Base-by-base conservation (phyloP, 2,113 vertebrate genomes). In the Notarius quadriscutis region DNA sequence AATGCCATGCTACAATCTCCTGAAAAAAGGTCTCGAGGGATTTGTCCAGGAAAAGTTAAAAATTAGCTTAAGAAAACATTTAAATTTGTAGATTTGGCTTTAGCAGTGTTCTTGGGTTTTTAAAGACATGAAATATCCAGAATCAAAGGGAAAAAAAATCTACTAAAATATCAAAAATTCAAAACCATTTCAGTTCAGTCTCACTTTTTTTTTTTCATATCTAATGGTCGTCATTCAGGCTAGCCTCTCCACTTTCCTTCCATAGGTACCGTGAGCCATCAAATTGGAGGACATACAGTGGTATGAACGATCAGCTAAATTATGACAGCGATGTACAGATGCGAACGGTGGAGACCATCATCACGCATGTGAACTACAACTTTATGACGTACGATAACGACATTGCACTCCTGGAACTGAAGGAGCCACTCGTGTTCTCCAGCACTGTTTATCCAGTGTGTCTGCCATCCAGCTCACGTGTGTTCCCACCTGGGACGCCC, bases 251-350 rank as follows among this genome's bases (percentile, higher is more conserved):
- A 11, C 67, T 48, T 7, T 69, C 4, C 5, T 10, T 60, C 50
- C n/a, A 51, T 62, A 84, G 98, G 0, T 95, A 97, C 90, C 93
- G 86, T 0, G 53, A 95, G 0, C 25, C 93, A 60, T 72, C 41
- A 4, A 84, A 91, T 60, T 99, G 98, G 98, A 94, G 87, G 0
- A 96, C 96, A 27, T 99, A 95, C 92, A 95, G 97, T 89, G 98
- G 98, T 20, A 93, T 99, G 89, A 97, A 95, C 0, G 91, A 95
- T 93, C 98, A 98, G 89, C 91, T 87, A 51, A 91, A 94, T 74
- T 90, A 18, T 0, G 90, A 90, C 0, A 0, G 0, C 4, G 83
- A 15, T 0, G 87, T 91, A 0, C 94, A 93, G 88, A 22, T 0
- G 34, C 87, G 92, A 10, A 0, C 12, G 2, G 0, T 96, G 84